Evolutionary conservation across 2,888 invertebrate genomes (phyloP), one percentile per base, ranked within the genome.

Genomic region (Pemphredon lugubris): DNA sequence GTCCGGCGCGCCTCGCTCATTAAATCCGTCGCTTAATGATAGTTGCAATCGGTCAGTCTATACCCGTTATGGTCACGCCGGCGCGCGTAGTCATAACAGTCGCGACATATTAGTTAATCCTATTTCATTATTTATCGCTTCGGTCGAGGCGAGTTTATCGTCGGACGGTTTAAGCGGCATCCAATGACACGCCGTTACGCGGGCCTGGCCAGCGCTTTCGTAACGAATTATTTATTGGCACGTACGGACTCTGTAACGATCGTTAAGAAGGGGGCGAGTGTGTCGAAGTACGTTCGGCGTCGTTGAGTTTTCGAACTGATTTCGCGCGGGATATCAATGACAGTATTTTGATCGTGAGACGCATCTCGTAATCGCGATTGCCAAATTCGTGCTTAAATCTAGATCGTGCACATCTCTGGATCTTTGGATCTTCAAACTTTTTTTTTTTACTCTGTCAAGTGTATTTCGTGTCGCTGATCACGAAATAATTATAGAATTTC

Each of bases 21-120:
- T 87, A 87, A 87, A 86, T 84, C n/a, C 82, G 83, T 80, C 79
- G 81, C 83, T 83, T 86, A 84, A 85, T 84, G 84, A 85, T 86
- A 85, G 82, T 82, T 79, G 80, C 84, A 78, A 85, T 83, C 79
- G 77, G 64, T 69, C 71, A 45, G 59, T 54, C 66, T 40, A 50
- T 44, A 30, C 61, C 69, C 44, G 30, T 54, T 75, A 70, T 61
- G 54, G 75, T 59, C 55, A 69, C 45, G 47, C 40, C 45, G 53
- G 57, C 37, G 14, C 44, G 44, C 65, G 39, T 23, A 39, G 64
- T 67, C 68, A 61, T 67, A 70, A 73, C 54, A 64, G 55, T 48
- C 53, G 32, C 32, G 37, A 18, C 55, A 44, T 34, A 61, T 75
- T 63, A 64, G 69, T 79, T 75, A 64, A 75, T 73, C 69, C 64